A percentile compares a stretch with the other conserved stretches of the same genome.
Conservation (phyloP, 2,797 vertebrate species). For the Luscinia megarhynchos region DNA sequence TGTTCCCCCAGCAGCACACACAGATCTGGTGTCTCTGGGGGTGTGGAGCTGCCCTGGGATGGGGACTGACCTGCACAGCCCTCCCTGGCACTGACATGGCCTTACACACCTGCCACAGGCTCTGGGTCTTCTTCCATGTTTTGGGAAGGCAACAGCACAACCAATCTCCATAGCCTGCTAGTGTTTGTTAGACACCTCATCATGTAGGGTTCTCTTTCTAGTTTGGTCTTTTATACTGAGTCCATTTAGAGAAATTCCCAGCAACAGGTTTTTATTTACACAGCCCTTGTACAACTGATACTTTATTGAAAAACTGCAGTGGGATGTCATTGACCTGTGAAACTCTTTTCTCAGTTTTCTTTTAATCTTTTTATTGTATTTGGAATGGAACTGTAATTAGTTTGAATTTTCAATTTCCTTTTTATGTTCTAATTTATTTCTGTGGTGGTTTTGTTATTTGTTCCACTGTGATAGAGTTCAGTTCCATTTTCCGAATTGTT, state of each 20-base stretch:
- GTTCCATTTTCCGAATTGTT: not conserved
- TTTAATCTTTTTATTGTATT: not conserved
- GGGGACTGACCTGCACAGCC: not conserved
- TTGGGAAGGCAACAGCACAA: not conserved
- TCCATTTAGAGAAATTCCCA: not conserved
- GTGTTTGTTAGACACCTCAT: not conserved
- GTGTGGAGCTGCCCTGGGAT: not conserved
- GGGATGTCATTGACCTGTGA: not conserved
- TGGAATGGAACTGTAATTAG: not conserved
- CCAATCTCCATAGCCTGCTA: not conserved
- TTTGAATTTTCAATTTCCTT: not conserved
- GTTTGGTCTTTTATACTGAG: not conserved
- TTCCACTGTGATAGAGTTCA: not conserved
- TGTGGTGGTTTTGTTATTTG: not conserved
- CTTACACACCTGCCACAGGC: fast-evolving
- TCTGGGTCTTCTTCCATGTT: not conserved
- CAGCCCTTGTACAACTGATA: not conserved
- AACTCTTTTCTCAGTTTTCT: not conserved
- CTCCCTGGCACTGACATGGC: fast-evolving
- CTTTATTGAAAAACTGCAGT: not conserved
- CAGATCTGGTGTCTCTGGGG: not conserved
- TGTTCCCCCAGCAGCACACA: not conserved
- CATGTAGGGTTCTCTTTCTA: fast-evolving
- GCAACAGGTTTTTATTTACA: not conserved
- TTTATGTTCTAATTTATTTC: not conserved